Conservation (phyloP, 1,140 invertebrate species). For the Batillaria attramentaria region DNA sequence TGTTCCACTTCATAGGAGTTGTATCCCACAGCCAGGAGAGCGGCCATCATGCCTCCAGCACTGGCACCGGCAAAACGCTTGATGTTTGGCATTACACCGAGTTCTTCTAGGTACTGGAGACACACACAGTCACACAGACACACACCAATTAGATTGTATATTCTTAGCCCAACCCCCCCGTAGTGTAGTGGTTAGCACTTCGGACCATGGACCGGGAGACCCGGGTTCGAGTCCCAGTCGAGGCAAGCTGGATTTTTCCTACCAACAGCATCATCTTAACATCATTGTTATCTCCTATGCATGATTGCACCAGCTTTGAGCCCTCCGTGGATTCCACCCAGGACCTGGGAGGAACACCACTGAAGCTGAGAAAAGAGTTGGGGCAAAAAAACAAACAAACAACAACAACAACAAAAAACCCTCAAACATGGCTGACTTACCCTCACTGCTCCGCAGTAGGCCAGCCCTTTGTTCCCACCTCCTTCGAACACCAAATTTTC, state of each 20-base stretch:
- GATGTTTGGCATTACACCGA: slow-evolving; percentile 53
- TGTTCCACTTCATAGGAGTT: slow-evolving; percentile 42
- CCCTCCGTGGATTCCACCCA: not conserved
- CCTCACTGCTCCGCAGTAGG: slow-evolving; percentile 50
- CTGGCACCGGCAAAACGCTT: slow-evolving; percentile 53
- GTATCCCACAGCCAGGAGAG: slow-evolving; percentile 54
- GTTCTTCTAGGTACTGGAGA: slow-evolving; percentile 63
- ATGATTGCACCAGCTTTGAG: not conserved
- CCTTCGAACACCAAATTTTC: slow-evolving; percentile 62
- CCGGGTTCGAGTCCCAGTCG: no score
- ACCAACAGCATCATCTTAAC: not conserved
- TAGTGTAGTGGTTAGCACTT: no score
- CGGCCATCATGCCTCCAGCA: slow-evolving; percentile 54
- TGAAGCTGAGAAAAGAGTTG: not conserved
- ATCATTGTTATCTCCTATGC: not conserved
- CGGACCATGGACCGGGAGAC: no score
- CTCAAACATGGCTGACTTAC: not conserved
- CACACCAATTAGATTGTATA: slow-evolving; percentile 14
- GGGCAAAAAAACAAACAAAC: not conserved
- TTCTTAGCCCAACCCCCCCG: not conserved
- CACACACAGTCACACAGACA: slow-evolving; percentile 32
- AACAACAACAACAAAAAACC: not conserved
- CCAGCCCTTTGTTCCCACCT: slow-evolving; percentile 55
- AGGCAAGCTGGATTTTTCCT: not conserved
- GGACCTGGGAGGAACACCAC: not conserved